Conservation (phyloP, 1,140 invertebrate species). For the Pantala flavescens region DNA sequence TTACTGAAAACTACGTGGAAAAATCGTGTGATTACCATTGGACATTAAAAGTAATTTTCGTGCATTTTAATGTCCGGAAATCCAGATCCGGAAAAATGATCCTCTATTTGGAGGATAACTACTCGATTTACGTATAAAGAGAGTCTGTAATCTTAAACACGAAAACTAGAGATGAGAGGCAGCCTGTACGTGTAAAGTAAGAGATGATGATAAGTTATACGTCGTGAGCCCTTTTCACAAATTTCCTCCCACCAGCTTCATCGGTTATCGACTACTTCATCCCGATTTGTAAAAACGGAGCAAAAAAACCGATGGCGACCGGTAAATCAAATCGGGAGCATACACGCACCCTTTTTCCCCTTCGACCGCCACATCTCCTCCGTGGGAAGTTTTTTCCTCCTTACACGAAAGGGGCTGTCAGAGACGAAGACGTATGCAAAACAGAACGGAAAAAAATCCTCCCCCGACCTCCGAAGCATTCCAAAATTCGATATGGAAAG, state of each 20-base stretch:
- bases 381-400: background rate
- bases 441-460: background rate
- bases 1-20: too few species aligned
- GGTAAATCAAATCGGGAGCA: background rate
- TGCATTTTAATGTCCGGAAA: too few species aligned
- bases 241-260: background rate
- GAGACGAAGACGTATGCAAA: conserved; percentile 3
- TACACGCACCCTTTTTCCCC: background rate
- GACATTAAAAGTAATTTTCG: too few species aligned
- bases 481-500: background rate
- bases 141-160: too few species aligned
- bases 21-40: too few species aligned
- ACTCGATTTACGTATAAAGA: too few species aligned
- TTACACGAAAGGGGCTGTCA: background rate
- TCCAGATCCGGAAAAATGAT: too few species aligned
- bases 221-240: background rate
- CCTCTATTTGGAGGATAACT: too few species aligned
- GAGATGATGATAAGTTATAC: too few species aligned
- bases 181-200: too few species aligned
- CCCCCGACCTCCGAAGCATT: background rate
- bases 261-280: background rate
- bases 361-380: background rate
- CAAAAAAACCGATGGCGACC: background rate
- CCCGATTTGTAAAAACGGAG: background rate
- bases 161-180: too few species aligned